Evolutionary conservation across 2,888 invertebrate genomes (phyloP).

Genomic region (Mongoloraphidia duomilia): DNA sequence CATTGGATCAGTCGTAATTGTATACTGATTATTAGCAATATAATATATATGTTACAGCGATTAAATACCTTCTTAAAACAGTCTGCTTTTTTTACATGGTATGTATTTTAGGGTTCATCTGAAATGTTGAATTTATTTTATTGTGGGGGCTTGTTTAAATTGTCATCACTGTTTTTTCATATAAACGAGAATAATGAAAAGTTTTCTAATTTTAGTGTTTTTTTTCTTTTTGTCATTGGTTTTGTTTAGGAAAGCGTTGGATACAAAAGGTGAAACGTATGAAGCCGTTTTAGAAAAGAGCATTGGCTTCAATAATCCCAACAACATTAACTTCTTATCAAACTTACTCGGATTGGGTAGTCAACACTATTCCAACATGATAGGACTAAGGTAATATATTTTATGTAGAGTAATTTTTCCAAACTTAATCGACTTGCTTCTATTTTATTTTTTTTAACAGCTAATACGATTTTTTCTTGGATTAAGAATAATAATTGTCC

Average conservation of each 20-base stretch:
- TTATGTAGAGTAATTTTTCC: not conserved
- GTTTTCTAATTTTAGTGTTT: not conserved
- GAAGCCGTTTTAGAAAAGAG: conserved; percentile 70
- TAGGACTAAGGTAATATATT: conserved; percentile 47
- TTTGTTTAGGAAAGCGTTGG: conserved; percentile 55
- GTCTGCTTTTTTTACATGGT: no score
- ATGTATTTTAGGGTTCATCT: no score
- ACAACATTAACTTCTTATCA: conserved; percentile 70
- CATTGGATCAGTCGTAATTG: no score
- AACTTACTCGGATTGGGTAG: conserved; percentile 58
- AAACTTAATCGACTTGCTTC: not conserved
- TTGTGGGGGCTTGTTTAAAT: no score
- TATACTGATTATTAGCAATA: no score
- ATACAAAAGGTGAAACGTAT: conserved; percentile 64
- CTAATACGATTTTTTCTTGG: not conserved
- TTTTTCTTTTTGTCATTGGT: conserved; percentile 20
- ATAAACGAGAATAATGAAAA: not conserved
- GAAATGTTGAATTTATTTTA: no score
- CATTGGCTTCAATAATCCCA: conserved; percentile 78
- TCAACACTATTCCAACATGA: conserved; percentile 53
- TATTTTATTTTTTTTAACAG: conserved; percentile 4
- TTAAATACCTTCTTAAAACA: no score
- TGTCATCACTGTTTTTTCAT: no score
- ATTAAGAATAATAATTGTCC: no score
- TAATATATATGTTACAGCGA: no score